Conservation (phyloP, 37 sponge, comb jelly and placozoan genomes). For the Amphimedon queenslandica region DNA sequence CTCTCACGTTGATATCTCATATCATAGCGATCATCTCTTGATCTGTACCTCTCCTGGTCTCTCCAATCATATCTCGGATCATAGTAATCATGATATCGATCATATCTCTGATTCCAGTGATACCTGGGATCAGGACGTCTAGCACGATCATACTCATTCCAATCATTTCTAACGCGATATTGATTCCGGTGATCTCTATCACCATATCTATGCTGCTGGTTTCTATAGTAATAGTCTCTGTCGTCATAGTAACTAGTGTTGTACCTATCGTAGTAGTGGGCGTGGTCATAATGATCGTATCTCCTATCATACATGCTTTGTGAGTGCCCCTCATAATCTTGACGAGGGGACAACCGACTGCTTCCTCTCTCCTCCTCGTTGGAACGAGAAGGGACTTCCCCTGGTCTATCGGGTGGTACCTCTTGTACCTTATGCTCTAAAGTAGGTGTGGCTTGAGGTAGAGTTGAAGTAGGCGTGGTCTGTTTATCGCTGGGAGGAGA, state of each 20-base stretch:
- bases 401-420: no score
- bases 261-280: neutral
- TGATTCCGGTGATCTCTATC: neutral
- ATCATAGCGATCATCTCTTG: neutral
- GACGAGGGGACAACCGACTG: no score
- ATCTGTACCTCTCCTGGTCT: neutral
- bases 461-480: no score
- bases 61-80: slow-evolving; percentile 16
- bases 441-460: no score
- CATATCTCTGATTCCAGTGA: neutral
- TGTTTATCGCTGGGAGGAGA: no score
- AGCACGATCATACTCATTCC: slow-evolving; percentile 11
- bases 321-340: no score
- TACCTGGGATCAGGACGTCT: slow-evolving; percentile 1
- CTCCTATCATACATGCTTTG: no score
- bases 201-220: slow-evolving; percentile 2
- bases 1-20: neutral
- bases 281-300: neutral
- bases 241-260: neutral
- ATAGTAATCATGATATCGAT: neutral
- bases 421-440: no score
- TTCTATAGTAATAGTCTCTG: neutral
- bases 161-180: neutral
- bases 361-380: no score
- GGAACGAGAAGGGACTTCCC: no score